Evolutionary conservation across 2,113 vertebrate genomes (phyloP), one percentile per base, ranked within the genome.

Genomic region (Sphaerodactylus townsendi): DNA sequence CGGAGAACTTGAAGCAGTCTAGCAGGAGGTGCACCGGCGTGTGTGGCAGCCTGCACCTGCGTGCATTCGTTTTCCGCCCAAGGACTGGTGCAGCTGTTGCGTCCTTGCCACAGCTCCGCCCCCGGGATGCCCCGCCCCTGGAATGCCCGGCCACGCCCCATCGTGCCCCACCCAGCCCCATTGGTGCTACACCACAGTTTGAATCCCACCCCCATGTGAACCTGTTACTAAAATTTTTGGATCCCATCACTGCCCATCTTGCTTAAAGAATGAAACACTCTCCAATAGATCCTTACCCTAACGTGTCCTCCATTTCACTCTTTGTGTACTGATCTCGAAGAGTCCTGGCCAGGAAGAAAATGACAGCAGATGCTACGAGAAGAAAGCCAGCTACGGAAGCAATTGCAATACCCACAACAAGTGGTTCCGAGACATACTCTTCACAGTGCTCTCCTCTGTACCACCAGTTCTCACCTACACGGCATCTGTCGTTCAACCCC

Each of bases 401-500:
- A 1, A 99, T 94, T 10, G 98, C 97, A 44, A 98, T 96, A 44
- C 97, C 97, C 3, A 99, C 97, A 30, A 99, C 97, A 81, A 98
- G 90, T 0, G 98, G 96, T 90, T 98, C 98, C 0, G 98, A 99
- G 28, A 99, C 97, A 0, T 97, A 98, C 83, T 99, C 98, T 80
- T 97, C 96, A 69, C 98, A 99, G 91, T 97, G 98, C 79, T 99
- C 97, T n/a, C 98, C 98, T 92, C 97, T 93, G 91, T 98, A 98
- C 98, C 98, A 99, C 98, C 98, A 98, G 94, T 99, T 98, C 89
- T 98, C 97, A 72, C 98, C 98, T 0, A 98, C 98, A 1, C 97
- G 97, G 88, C 98, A 98, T 88, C 98, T 98, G 91, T 21, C 90
- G 90, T 56, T 4, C 46, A 62, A 84, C 65, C 50, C 71, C 37